Percentiles rank a stretch among this genome's conserved stretches.
These are phyloP conservation scores for Cynaeus angustus DNA, from an alignment of 2,888 invertebrate genomes.

Conservation along the genomic window DNA sequence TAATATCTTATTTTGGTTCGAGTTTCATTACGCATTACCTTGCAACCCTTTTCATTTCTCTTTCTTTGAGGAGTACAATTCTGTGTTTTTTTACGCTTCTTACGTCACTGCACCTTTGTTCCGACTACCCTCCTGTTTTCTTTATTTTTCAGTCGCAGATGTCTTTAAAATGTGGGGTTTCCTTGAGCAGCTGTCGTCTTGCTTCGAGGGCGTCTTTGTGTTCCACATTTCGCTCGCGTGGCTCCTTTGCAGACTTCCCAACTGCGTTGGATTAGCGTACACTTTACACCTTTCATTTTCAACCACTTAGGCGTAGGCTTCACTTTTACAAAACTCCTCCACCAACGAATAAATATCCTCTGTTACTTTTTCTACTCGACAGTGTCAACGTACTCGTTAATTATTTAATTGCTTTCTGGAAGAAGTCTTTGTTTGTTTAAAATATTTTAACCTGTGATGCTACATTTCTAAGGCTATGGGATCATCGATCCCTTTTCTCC, in stretches of 20 bases:
- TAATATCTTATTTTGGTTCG: neutral
- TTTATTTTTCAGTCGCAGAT: conserved; percentile 51
- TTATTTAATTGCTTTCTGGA: conserved; percentile 14
- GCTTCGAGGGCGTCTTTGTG: conserved; percentile 51
- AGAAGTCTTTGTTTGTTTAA: conserved; percentile 17
- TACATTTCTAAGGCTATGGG: conserved; percentile 5
- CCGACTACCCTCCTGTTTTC: conserved; percentile 41
- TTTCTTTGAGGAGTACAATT: conserved; percentile 31
- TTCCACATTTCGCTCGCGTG: conserved; percentile 51
- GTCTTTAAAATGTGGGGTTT: conserved; percentile 50
- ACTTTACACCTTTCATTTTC: conserved; percentile 49
- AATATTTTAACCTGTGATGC: neutral
- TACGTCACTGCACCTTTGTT: conserved; percentile 37
- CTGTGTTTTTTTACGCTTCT: conserved; percentile 28
- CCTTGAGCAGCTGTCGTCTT: conserved; percentile 50
- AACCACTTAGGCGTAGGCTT: conserved; percentile 37
- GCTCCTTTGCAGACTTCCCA: conserved; percentile 47
- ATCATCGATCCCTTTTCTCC: neutral
- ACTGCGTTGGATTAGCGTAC: conserved; percentile 36
- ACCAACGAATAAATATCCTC: conserved; percentile 1
- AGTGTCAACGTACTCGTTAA: conserved; percentile 9
- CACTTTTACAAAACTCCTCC: conserved; percentile 19
- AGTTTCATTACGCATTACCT: conserved; percentile 8
- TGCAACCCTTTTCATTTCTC: conserved; percentile 33
- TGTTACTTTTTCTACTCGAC: neutral